phyloP scores from a whole-genome alignment of 2,797 vertebrate species.

The Nannoperca australis region DNA sequence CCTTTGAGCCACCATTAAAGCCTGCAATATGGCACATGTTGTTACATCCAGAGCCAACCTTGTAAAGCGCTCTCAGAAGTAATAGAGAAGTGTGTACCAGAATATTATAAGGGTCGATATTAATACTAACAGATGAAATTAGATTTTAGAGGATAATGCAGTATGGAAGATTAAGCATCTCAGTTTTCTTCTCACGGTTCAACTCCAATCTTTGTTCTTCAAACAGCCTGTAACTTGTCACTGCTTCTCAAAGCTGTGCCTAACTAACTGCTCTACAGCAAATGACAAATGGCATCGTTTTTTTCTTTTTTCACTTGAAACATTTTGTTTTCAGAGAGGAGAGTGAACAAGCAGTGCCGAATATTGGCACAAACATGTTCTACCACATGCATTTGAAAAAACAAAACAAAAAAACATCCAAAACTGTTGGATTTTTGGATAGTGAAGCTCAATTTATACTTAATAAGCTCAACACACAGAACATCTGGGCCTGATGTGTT shows the following conservation, averaged over 20 bases:
- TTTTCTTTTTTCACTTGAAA: not conserved
- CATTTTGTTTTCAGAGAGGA: not conserved
- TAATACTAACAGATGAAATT: constrained; percentile 3
- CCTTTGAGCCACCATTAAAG: constrained; percentile 52
- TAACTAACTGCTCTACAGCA: not conserved
- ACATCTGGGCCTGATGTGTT: constrained; percentile 1
- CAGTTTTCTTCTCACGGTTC: not conserved
- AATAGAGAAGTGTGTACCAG: not conserved
- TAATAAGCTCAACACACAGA: not conserved
- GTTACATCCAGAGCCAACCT: not conserved
- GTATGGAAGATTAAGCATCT: not conserved
- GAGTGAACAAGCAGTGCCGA: not conserved
- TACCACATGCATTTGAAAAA: not conserved
- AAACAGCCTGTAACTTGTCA: not conserved
- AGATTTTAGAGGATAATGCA: not conserved
- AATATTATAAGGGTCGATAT: not conserved
- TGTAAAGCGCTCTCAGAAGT: not conserved
- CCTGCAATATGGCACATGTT: constrained; percentile 3
- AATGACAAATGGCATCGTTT: constrained; percentile 2
- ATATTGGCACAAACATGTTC: not conserved
- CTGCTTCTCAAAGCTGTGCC: not conserved
- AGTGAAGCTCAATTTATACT: not conserved
- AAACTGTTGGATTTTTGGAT: not conserved
- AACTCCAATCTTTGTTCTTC: not conserved
- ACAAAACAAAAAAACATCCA: not conserved